Evolutionary conservation across 2,888 invertebrate species (phyloP).

Genomic region (Parnassius glacialis): DNA sequence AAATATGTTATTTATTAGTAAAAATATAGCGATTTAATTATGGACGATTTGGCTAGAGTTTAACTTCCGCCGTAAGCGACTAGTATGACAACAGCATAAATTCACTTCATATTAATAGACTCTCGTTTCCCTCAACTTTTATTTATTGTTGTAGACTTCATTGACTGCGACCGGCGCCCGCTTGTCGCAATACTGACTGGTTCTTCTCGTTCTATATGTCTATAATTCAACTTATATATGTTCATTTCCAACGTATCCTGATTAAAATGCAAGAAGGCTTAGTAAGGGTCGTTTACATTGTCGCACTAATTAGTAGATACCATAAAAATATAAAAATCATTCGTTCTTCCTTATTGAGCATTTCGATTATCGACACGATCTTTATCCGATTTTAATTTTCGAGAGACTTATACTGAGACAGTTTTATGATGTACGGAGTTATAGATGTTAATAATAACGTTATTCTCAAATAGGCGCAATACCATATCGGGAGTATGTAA

Average conservation of each 20-base stretch:
- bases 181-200: constrained; percentile 76
- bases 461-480: constrained; percentile 47
- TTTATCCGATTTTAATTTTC: constrained; percentile 59
- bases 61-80: constrained; percentile 10
- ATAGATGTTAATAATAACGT: constrained; percentile 56
- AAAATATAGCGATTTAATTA: not conserved
- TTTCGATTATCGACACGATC: constrained; percentile 48
- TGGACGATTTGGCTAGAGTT: not conserved
- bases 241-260: constrained; percentile 67
- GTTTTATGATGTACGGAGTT: constrained; percentile 70
- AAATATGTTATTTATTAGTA: not conserved
- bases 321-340: constrained; percentile 69
- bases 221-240: constrained; percentile 62
- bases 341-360: constrained; percentile 61
- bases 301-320: constrained; percentile 69
- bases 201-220: constrained; percentile 72
- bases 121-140: constrained; percentile 64
- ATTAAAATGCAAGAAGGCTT: constrained; percentile 72
- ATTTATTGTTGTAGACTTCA: constrained; percentile 71
- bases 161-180: constrained; percentile 71
- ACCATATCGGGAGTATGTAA: constrained; percentile 22
- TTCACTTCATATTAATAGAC: constrained; percentile 53
- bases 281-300: constrained; percentile 68
- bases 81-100: constrained; percentile 37
- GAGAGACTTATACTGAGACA: constrained; percentile 58